A percentile compares a stretch with the other conserved stretches of the same genome.
phyloP scores from a whole-genome alignment of 2,888 invertebrate species.

The Clanis bilineata region DNA sequence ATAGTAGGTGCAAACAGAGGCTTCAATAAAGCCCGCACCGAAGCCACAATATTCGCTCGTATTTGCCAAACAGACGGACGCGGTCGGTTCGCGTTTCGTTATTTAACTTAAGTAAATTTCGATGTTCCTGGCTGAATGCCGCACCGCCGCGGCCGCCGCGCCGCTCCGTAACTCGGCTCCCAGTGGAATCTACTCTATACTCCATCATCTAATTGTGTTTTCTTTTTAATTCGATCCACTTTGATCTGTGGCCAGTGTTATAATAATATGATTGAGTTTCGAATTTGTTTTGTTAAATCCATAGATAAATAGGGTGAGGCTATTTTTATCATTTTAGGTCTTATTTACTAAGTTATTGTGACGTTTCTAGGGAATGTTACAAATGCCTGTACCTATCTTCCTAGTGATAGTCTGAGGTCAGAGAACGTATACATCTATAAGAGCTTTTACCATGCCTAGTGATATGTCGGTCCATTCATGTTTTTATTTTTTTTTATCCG shows the following conservation, averaged over 20 bases:
- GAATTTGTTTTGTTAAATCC: not conserved
- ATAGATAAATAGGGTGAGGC: not conserved
- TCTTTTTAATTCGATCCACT: constrained; percentile 51
- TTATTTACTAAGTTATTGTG: not conserved
- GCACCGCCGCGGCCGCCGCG: constrained; percentile 64
- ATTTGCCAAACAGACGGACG: constrained; percentile 75
- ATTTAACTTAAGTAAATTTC: constrained; percentile 82
- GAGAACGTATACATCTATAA: too few relatives aligned
- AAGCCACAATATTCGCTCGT: constrained; percentile 53
- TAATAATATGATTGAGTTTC: not conserved
- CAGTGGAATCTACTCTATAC: constrained; percentile 39
- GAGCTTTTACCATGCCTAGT: too few relatives aligned
- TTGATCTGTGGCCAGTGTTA: constrained; percentile 37
- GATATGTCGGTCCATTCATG: too few relatives aligned
- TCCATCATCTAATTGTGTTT: constrained; percentile 53
- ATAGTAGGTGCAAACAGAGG: constrained; percentile 51
- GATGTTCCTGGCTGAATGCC: constrained; percentile 63
- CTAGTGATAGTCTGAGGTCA: too few relatives aligned
- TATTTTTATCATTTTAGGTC: not conserved
- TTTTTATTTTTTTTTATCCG: too few relatives aligned
- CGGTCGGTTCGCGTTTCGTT: constrained; percentile 67
- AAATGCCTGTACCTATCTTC: too few relatives aligned
- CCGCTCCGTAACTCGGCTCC: constrained; percentile 58
- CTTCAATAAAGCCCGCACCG: constrained; percentile 56
- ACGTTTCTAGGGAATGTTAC: too few relatives aligned